A percentile compares a stretch with the other conserved stretches of the same genome.
phyloP scores from a whole-genome alignment of 2,113 vertebrate species.

The Pomatorhinus ruficollis region DNA sequence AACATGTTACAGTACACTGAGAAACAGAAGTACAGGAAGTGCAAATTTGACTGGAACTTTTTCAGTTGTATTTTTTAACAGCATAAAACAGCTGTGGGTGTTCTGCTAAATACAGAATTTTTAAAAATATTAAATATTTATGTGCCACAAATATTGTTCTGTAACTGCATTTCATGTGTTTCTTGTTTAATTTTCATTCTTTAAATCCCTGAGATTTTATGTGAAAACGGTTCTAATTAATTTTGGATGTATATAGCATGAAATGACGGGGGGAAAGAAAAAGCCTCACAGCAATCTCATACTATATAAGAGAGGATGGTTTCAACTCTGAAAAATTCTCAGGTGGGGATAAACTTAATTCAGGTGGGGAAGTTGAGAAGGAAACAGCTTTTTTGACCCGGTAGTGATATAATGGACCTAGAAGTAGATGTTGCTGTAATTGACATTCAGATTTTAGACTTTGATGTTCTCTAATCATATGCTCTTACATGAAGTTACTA shows the following conservation, averaged over 20 bases:
- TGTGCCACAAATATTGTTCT: not conserved
- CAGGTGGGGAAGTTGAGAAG: not conserved
- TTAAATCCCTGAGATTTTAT: not conserved
- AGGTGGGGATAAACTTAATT: not conserved
- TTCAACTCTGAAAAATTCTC: not conserved
- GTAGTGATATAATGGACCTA: not conserved
- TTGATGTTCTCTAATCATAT: not conserved
- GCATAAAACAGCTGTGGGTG: not conserved
- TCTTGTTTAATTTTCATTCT: not conserved
- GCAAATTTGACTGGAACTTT: not conserved
- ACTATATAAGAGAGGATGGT: not conserved
- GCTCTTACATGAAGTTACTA: not conserved
- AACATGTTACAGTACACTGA: not conserved
- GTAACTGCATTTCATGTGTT: not conserved
- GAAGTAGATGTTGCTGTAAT: not conserved
- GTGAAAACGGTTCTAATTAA: not conserved
- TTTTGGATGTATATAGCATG: not conserved
- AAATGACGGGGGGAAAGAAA: rapidly evolving
- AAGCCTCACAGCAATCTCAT: not conserved
- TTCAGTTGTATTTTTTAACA: not conserved
- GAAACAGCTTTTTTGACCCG: not conserved
- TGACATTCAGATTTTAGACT: not conserved
- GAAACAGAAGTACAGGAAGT: not conserved
- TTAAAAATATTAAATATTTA: not conserved
- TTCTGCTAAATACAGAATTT: not conserved